These are phyloP conservation scores for Epinotia bilunana DNA, from an alignment of 2,888 invertebrate genomes.

Conservation along the genomic window DNA sequence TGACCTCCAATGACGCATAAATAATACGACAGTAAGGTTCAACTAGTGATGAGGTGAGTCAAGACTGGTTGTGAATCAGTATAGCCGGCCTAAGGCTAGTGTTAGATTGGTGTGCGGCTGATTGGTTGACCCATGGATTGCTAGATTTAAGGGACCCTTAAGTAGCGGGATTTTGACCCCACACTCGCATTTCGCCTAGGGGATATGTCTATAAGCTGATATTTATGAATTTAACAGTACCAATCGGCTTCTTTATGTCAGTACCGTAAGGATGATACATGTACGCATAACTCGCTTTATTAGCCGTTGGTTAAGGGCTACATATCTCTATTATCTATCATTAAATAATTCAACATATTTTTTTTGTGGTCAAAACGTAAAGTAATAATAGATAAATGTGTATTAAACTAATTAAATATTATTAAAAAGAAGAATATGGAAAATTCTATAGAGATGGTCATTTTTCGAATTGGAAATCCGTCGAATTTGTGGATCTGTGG, in stretches of 20 bases:
- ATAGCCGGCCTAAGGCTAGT: constrained; percentile 13
- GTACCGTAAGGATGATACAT: not conserved
- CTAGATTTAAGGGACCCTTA: constrained; percentile 28
- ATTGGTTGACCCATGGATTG: constrained; percentile 21
- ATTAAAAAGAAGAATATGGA: too few species aligned
- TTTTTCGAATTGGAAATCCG: too few species aligned
- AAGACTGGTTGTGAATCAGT: not conserved
- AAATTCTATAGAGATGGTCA: too few species aligned
- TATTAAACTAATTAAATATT: too few species aligned
- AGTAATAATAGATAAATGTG: too few species aligned
- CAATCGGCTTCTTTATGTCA: not conserved
- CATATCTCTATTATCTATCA: too few species aligned
- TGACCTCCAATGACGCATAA: not conserved
- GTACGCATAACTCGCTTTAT: not conserved
- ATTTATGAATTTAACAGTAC: constrained; percentile 21
- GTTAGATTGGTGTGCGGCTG: constrained; percentile 15
- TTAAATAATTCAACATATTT: too few species aligned
- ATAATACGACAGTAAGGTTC: not conserved
- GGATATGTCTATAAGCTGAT: constrained; percentile 3
- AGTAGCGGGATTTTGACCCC: constrained; percentile 33
- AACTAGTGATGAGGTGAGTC: not conserved
- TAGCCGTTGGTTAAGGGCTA: too few species aligned
- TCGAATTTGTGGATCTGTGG: too few species aligned
- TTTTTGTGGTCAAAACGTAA: too few species aligned
- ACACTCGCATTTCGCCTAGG: constrained; percentile 12